Evolutionary conservation across 2,113 vertebrate genomes (phyloP).

Genomic region (Malurus cyaneus): DNA sequence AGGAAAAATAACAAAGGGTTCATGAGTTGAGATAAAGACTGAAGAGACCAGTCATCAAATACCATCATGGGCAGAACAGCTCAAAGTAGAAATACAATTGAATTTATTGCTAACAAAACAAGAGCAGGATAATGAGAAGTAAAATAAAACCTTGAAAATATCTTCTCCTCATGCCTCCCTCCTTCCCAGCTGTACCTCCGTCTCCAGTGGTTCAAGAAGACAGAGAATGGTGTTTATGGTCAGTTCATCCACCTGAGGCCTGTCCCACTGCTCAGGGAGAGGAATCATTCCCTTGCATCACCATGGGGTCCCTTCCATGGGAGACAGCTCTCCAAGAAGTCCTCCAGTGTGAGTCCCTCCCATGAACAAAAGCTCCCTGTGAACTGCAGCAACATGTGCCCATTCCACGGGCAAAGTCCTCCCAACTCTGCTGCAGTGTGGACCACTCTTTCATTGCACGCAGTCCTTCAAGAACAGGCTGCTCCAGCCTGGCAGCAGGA

Average conservation of each 20-base stretch:
- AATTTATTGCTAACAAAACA: background rate
- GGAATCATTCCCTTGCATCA: background rate
- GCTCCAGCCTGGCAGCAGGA: background rate
- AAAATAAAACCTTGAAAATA: background rate
- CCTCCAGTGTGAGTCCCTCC: background rate
- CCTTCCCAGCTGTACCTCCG: background rate
- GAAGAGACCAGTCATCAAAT: background rate
- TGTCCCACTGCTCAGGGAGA: background rate
- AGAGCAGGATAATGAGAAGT: background rate
- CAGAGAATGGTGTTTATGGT: background rate
- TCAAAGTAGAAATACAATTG: background rate
- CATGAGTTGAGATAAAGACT: background rate
- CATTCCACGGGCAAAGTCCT: background rate
- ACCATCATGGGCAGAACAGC: background rate
- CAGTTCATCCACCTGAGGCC: background rate
- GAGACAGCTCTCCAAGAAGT: background rate
- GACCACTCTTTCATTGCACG: background rate
- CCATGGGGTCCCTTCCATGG: accelerated
- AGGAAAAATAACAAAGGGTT: background rate
- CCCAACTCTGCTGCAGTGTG: background rate
- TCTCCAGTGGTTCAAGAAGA: background rate
- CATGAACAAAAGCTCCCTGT: accelerated
- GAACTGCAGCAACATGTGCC: background rate
- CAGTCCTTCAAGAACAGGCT: background rate
- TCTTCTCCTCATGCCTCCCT: background rate